Percentiles rank a stretch among this genome's conserved stretches.
These are phyloP conservation scores for Dasyurus viverrinus DNA, from an alignment of 2,113 vertebrate species.

Conservation along the genomic window DNA sequence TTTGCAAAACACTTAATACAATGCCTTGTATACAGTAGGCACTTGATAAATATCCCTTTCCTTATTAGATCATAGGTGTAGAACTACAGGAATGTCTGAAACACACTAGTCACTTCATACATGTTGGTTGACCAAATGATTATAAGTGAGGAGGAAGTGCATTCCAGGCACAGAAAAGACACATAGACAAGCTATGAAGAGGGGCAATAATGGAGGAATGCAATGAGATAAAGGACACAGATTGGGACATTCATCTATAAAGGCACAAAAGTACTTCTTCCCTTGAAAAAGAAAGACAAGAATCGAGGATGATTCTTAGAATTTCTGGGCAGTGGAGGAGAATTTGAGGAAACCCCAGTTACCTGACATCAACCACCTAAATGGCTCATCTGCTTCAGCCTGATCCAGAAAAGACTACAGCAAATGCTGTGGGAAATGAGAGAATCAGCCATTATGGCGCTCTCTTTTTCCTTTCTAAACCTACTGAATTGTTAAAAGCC, in stretches of 20 bases:
- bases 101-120: neutral
- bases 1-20: neutral
- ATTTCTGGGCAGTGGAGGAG: neutral
- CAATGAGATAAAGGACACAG: neutral
- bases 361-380: neutral
- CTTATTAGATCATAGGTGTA: neutral
- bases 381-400: neutral
- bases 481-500: neutral
- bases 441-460: neutral
- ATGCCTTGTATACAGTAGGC: neutral
- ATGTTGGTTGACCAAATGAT: neutral
- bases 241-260: neutral
- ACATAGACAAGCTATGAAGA: neutral
- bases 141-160: neutral
- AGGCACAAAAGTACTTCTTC: neutral
- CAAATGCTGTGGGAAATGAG: neutral
- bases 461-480: neutral
- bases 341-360: neutral
- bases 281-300: neutral
- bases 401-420: neutral
- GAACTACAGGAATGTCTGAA: neutral
- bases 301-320: neutral
- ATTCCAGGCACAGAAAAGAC: neutral
- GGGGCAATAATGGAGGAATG: neutral
- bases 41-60: neutral